Base-by-base conservation (phyloP, 1,140 invertebrate genomes). In the Ceratina calcarata region DNA sequence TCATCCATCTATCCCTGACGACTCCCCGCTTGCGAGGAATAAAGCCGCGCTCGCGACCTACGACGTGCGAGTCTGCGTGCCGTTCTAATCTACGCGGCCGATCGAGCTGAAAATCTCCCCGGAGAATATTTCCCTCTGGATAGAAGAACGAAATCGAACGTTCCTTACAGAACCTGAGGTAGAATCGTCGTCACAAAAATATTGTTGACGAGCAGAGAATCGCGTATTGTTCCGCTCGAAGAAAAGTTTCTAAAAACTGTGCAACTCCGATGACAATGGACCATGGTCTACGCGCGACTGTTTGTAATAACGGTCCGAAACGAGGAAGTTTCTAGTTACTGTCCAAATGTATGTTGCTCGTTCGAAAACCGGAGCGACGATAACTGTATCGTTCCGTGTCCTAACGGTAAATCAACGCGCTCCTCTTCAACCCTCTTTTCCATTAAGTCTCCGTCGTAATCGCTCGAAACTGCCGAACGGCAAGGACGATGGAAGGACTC, bases 31-130 rank as follows among this genome's bases (percentile, higher is more conserved):
- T 55, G 57, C 55, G n/a, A 69, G 61, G 68, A 82, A 87, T 87
- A 83, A 88, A 88, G 81, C 76, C 79, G 82, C 71, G 77, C 76
- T 85, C 66, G 20, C 49, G 61, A 78, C 82, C 58, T 22, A 53
- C 55, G 16, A 45, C 32, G 32, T 37, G 18, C 45, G 71, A 49
- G 65, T 49, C 20, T 60, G 24, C 32, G 13, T 70, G 32, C 6
- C 24, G 24, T 55, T 18, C 22, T 83, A 69, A 84, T 88, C 80
- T 60, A 66, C 53, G 58, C 62, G 75, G 65, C 66, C 80, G 65
- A 86, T 88, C 84, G 80, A 64, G 24, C 45, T 61, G 79, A 86
- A 86, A 84, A 82, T 84, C 76, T 79, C 22, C 27, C 45, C 8
- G 58, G 22, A n/a, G 51, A 67, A 75, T 57, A 53, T 72, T 64